Conservation (phyloP, 2,888 invertebrate species). For the Pseudanteris insignis region DNA sequence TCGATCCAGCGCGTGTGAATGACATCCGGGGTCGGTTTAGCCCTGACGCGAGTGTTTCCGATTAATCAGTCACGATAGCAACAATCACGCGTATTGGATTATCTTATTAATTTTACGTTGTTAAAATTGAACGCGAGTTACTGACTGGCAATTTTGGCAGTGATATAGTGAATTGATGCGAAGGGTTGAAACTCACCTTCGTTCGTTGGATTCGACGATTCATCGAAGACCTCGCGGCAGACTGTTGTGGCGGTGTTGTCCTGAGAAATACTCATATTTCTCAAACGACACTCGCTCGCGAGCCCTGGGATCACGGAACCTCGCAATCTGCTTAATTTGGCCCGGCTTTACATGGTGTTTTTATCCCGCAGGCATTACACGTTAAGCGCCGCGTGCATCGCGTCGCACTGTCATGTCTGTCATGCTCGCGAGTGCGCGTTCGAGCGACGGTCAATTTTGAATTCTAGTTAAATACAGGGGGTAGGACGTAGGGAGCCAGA, state of each 20-base stretch:
- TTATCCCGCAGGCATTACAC: constrained; percentile 20
- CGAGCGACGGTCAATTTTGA: constrained; percentile 61
- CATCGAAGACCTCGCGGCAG: constrained; percentile 87
- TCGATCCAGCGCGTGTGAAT: too few relatives aligned
- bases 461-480: constrained; percentile 59
- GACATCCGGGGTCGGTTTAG: neutral
- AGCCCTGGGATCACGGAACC: too few relatives aligned
- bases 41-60: too few relatives aligned
- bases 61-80: too few relatives aligned
- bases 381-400: constrained; percentile 37
- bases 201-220: constrained; percentile 82
- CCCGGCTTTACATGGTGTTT: constrained; percentile 4
- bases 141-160: too few relatives aligned
- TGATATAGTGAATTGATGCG: too few relatives aligned
- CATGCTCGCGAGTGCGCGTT: constrained; percentile 46
- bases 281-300: constrained; percentile 17
- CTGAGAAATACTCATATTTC: constrained; percentile 64
- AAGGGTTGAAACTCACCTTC: constrained; percentile 72
- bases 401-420: constrained; percentile 48
- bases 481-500: constrained; percentile 40
- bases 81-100: too few relatives aligned
- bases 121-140: too few relatives aligned
- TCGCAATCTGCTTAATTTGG: neutral
- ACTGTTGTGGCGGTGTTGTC: constrained; percentile 70
- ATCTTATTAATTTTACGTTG: too few relatives aligned